Base-by-base conservation (phyloP, 2,888 invertebrate genomes). In the Tyria jacobaeae region DNA sequence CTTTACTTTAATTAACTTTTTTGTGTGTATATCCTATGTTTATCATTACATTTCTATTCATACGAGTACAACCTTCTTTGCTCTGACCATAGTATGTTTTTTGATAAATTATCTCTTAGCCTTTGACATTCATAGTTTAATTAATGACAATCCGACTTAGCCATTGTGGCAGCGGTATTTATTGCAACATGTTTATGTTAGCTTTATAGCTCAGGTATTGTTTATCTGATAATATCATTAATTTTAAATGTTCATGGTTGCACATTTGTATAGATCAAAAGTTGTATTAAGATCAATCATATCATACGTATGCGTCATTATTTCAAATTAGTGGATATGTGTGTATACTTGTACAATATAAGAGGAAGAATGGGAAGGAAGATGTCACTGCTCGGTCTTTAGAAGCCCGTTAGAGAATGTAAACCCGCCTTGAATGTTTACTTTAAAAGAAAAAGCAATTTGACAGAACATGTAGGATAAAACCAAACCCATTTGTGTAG, bases 121-220 rank as follows among this genome's bases (percentile, higher is more conserved):
- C 62, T 70, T 76, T 70, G 70, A 78, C 78, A 78, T 85, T 84
- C 79, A 75, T 66, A 62, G 57, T 78, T 75, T 81, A 82, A 86
- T 85, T 87, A 87, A 87, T 87, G 83, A 79, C 80, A 73, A 71
- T 78, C 58, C 72, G 76, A 74, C 75, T 68, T 74, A 79, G 75
- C 60, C 60, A 60, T 48, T 77, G 73, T 68, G 60, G 72, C 73
- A 78, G 78, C 73, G 68, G 73, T 79, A 76, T 81, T 78, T 79
- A 76, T 81, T 78, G 73, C 74, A 72, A 76, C 76, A 77, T 66
- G 60, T n/a, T 41, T 55, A 47, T 58, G 39, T 56, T 39, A 50
- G 37, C 55, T 62, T 50, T 44, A 62, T 50, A 54, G 64, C 56
- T 54, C 63, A 53, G 44, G 12, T 65, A 55, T 57, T 62, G 57